These are phyloP conservation scores for Oceanites oceanicus DNA, from an alignment of 2,113 vertebrate genomes.

Conservation along the genomic window DNA sequence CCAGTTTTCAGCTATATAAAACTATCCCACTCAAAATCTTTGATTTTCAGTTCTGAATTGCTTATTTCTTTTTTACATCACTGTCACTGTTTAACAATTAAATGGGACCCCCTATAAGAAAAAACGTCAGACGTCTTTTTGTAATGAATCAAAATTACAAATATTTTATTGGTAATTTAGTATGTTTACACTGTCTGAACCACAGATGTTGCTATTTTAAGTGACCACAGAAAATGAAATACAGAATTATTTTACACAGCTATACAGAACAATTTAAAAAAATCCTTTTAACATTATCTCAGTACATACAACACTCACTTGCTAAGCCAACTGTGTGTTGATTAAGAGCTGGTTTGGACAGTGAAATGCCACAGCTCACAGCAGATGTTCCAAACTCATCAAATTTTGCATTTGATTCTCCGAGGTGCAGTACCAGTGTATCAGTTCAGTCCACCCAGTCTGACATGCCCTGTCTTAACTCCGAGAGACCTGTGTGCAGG, in stretches of 20 bases:
- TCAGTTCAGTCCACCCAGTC: neutral
- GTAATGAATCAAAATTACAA: constrained; percentile 39
- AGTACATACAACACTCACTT: constrained; percentile 3
- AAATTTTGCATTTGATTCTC: neutral
- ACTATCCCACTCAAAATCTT: neutral
- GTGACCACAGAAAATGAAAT: constrained; percentile 48
- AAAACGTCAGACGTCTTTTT: neutral
- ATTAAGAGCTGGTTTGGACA: neutral
- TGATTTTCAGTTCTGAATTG: neutral
- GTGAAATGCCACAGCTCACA: neutral
- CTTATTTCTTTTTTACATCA: neutral
- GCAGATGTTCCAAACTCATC: neutral
- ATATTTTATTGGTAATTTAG: constrained; percentile 70
- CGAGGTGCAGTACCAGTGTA: neutral
- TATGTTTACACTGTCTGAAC: constrained; percentile 56
- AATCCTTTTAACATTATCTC: neutral
- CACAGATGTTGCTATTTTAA: constrained; percentile 37
- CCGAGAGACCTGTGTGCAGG: neutral
- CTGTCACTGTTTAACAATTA: neutral
- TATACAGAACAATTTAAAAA: constrained; percentile 40
- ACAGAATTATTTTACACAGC: constrained; percentile 58
- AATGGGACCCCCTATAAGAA: neutral
- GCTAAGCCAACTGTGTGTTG: neutral
- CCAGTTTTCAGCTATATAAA: neutral
- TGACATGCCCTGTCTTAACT: neutral